These are phyloP conservation scores for Papilio protenor DNA, from an alignment of 2,888 invertebrate species.

Conservation along the genomic window DNA sequence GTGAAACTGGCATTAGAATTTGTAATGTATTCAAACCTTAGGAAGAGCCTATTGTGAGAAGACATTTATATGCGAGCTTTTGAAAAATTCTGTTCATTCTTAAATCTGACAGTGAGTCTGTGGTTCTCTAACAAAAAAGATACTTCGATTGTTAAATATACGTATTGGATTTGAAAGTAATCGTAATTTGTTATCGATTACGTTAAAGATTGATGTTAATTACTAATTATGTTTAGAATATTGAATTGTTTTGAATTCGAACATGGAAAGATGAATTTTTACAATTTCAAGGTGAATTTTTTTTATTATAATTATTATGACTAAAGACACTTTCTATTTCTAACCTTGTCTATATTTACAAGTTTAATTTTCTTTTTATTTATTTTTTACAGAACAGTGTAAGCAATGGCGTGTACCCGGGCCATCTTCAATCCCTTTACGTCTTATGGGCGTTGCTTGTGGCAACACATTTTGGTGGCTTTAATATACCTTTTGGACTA, in stretches of 20 bases:
- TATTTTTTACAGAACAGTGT: conserved; percentile 87
- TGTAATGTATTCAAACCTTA: not conserved
- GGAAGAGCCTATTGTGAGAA: not conserved
- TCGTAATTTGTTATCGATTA: not conserved
- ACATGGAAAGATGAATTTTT: not conserved
- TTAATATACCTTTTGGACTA: conserved; percentile 92
- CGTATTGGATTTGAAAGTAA: not conserved
- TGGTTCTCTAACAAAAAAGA: not conserved
- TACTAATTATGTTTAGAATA: not conserved
- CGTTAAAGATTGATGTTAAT: not conserved
- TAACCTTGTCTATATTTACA: not conserved
- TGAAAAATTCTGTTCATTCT: not conserved
- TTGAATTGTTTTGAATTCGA: not conserved
- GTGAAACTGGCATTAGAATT: not conserved
- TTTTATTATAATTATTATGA: not conserved
- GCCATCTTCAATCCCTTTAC: conserved; percentile 93
- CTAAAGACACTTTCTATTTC: not conserved
- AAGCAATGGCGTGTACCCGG: conserved; percentile 71
- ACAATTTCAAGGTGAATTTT: not conserved
- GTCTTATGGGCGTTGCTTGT: conserved; percentile 91
- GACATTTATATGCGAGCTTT: not conserved
- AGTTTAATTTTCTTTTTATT: conserved; percentile 10
- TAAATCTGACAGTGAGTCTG: not conserved
- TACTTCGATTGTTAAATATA: not conserved
- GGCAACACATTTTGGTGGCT: conserved; percentile 90